phyloP scores from a whole-genome alignment of 1,140 invertebrate species.

The Hyphantria cunea region DNA sequence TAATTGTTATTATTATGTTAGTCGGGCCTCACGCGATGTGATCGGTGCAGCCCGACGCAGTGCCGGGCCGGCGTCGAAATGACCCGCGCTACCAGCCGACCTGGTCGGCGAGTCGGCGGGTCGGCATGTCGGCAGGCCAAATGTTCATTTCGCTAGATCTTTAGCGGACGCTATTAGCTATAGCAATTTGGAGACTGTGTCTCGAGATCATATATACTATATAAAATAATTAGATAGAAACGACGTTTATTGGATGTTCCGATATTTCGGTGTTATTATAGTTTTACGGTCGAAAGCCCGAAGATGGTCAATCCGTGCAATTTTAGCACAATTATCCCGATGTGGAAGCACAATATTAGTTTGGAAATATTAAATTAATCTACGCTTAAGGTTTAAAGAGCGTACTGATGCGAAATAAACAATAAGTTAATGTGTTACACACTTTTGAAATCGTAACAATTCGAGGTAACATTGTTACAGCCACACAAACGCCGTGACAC shows the following conservation, averaged over 20 bases:
- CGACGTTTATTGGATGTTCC: slow-evolving; percentile 28
- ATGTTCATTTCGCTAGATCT: slow-evolving; percentile 16
- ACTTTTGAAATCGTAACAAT: slow-evolving; percentile 16
- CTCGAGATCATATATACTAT: slow-evolving; percentile 21
- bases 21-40: slow-evolving; percentile 21
- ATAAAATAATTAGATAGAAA: slow-evolving; percentile 28
- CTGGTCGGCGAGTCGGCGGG: no score
- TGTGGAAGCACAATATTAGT: slow-evolving; percentile 14
- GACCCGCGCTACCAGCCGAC: background rate
- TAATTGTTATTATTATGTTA: slow-evolving; percentile 23
- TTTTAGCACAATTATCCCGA: background rate
- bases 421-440: slow-evolving; percentile 14
- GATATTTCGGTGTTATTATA: slow-evolving; percentile 31
- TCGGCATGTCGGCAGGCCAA: background rate
- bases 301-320: slow-evolving; percentile 25
- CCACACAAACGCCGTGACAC: slow-evolving; percentile 13
- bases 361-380: slow-evolving; percentile 1
- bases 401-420: slow-evolving; percentile 14
- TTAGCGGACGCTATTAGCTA: slow-evolving; percentile 22
- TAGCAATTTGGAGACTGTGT: slow-evolving; percentile 26
- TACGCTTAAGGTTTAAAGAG: background rate
- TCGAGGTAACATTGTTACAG: slow-evolving; percentile 11
- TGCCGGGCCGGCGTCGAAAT: background rate
- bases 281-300: slow-evolving; percentile 29
- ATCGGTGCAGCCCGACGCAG: slow-evolving; percentile 6